Conservation (phyloP, 2,888 invertebrate genomes). For the Biston stratarius region DNA sequence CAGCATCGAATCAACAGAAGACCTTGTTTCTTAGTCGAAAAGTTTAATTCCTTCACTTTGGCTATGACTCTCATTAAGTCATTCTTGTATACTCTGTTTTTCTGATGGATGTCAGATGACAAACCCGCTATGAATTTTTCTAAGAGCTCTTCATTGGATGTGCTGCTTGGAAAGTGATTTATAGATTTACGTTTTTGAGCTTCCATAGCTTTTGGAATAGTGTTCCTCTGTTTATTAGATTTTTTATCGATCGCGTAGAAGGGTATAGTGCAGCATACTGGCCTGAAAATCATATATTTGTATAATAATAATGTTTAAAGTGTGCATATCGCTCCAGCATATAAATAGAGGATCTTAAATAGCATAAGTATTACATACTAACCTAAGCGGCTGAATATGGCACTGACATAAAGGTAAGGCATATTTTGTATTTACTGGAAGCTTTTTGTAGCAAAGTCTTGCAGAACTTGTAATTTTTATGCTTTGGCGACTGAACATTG, state of each 20-base stretch:
- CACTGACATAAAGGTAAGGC: constrained; percentile 37
- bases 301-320: constrained; percentile 9
- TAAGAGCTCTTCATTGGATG: constrained; percentile 65
- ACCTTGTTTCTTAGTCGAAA: constrained; percentile 76
- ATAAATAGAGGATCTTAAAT: not conserved
- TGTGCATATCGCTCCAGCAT: not conserved
- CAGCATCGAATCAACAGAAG: constrained; percentile 85
- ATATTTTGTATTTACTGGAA: constrained; percentile 47
- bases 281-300: constrained; percentile 17
- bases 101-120: constrained; percentile 74
- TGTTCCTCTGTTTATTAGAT: not conserved
- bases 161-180: not conserved
- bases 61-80: constrained; percentile 68
- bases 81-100: constrained; percentile 80
- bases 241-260: constrained; percentile 9
- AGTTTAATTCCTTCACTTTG: constrained; percentile 72
- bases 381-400: constrained; percentile 50
- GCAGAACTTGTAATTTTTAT: constrained; percentile 61
- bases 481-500: constrained; percentile 68
- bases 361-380: constrained; percentile 38
- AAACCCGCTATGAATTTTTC: constrained; percentile 73
- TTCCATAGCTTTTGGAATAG: constrained; percentile 11
- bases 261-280: constrained; percentile 6
- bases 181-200: constrained; percentile 2
- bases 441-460: constrained; percentile 53